Base-by-base conservation (phyloP, 2,888 invertebrate species). In the Pinctada fucata region DNA sequence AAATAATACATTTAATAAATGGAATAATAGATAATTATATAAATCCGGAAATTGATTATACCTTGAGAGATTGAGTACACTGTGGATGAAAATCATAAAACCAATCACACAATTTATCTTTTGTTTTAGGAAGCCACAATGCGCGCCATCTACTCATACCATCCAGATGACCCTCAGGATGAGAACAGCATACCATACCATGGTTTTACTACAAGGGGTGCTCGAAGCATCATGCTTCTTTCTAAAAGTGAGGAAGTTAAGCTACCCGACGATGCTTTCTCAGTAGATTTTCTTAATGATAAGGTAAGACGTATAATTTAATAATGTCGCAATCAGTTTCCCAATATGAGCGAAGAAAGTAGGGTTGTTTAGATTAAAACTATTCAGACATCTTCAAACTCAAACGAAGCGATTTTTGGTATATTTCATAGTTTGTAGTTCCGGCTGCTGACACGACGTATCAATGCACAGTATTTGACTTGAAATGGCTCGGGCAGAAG, bases 381-480 rank as follows among this genome's bases (percentile, higher is more conserved):
- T 31, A 31, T 31, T 31, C 31, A 31, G 31, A 31, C 31, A 31
- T 31, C 31, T 31, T 31, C 31, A 31, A 31, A 31, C 31, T 31
- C 31, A 31, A 31, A 31, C 31, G 31, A 31, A 31, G 31, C 31
- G 31, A 31, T 31, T 31, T 31, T 31, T 31, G 31, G 63, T 78
- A 16, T 51, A 72, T 58, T 72, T 82, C 82, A 66, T 78, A 85
- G 83, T 81, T 81, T 13, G 58, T 72, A 5, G 63, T 86, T 31
- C 88, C 87, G 3, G 81, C 76, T 48, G 63, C 72, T 31, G 76
- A 81, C 45, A 87, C 86, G 0, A 81, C 78, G 1, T 87, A 87
- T 58, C 75, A 75, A 49, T 86, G 86, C 70, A 75, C 81, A 51
- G 82, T 79, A 5, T 83, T 82, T 58, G 76, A 79, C 68, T 67